Conservation (phyloP, 2,888 invertebrate species). For the Clistopyga incitator region DNA sequence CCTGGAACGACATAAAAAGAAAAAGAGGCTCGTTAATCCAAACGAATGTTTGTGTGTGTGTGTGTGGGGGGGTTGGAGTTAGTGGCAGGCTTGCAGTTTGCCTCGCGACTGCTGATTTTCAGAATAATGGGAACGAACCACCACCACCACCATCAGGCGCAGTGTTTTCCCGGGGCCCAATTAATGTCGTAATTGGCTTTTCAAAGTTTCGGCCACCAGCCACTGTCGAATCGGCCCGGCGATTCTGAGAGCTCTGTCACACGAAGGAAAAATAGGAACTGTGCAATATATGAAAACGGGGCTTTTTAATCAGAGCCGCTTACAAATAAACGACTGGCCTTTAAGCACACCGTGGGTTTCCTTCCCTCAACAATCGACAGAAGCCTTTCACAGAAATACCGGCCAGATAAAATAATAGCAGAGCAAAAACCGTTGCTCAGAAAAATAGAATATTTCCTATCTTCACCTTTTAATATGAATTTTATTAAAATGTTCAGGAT, state of each 20-base stretch:
- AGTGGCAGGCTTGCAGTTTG: conserved; percentile 21
- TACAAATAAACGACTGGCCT: background rate
- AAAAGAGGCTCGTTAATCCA: conserved; percentile 28
- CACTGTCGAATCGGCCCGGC: conserved; percentile 50
- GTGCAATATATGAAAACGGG: conserved; percentile 12
- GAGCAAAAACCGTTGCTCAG: background rate
- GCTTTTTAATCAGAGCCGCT: background rate
- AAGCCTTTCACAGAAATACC: conserved; percentile 2
- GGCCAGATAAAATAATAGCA: background rate
- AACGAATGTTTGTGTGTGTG: conserved; percentile 25
- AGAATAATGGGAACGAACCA: conserved; percentile 39
- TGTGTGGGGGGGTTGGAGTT: background rate
- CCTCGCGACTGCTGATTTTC: conserved; percentile 66
- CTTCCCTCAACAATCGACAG: conserved; percentile 2
- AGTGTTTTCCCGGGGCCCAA: conserved; percentile 62
- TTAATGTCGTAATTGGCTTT: conserved; percentile 68
- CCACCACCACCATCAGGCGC: conserved; percentile 20
- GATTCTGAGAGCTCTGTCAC: conserved; percentile 29
- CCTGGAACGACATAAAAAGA: conserved; percentile 84
- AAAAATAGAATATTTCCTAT: background rate
- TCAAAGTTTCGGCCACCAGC: conserved; percentile 57
- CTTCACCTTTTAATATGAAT: background rate
- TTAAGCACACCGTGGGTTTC: background rate
- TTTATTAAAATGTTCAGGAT: too few relatives aligned
- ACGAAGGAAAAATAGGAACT: background rate